Evolutionary conservation across 2,797 vertebrate species (phyloP), one percentile per base, ranked within the genome.

Genomic region (Sciurus vulgaris): DNA sequence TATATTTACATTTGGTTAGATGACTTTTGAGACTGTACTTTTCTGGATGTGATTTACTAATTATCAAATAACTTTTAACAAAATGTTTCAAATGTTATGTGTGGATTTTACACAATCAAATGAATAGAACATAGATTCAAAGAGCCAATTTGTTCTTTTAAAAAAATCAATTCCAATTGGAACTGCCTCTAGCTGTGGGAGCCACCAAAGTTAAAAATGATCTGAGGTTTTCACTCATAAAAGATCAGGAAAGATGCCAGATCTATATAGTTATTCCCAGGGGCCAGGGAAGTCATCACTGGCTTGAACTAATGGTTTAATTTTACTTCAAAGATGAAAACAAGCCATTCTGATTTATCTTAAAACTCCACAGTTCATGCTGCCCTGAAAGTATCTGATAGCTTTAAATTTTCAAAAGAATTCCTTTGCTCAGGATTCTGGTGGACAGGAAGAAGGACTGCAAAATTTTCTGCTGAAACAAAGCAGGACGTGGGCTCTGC

Each of bases 301-400:
- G 51, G 47, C 88, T 87, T 35, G 56, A 14, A 69, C 82, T 88
- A 49, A 76, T 11, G 12, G 56, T 77, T 89, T 89, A 59, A 86
- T 67, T 89, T 92, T 81, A 88, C 33, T 83, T 85, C 63, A 77
- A 94, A 94, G 74, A 70, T 82, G 73, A 74, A 94, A 82, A 72
- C 26, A 94, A 77, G 54, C 24, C 72, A 82, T 72, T 14, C 28
- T 44, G 77, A 63, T 63, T 69, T 70, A 87, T 89, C 70, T 92
- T 41, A 73, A 51, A 77, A 35, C 6, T 88, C 61, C 67, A 61
- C 35, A 11, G 30, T 59, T 59, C 8, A 59, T 10, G 47, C 54
- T 61, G 20, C 26, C 33, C 28, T 93, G 20, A 59, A 73, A 72
- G 35, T 33, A 51, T 73, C 47, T 24, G 47, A 78, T 0, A 30